phyloP scores from a whole-genome alignment of 1,140 invertebrate genomes.

The Agrilus planipennis region DNA sequence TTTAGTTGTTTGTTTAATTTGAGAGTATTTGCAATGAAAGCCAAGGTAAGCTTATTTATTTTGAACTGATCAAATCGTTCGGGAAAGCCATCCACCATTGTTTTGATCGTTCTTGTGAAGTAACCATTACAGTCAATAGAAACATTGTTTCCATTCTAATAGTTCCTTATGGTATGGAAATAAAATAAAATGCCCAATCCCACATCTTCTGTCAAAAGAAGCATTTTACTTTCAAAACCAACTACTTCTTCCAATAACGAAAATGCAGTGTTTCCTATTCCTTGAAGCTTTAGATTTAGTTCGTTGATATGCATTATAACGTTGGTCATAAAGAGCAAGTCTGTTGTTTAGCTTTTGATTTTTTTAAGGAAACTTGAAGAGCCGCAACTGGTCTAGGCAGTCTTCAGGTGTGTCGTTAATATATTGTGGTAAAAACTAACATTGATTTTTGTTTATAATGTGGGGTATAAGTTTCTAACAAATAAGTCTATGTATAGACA shows the following conservation, averaged over 20 bases:
- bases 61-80: slow-evolving; percentile 14
- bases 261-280: slow-evolving; percentile 21
- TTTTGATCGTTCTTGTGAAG: slow-evolving; percentile 2
- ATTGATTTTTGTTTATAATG: too few relatives aligned
- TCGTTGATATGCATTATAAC: slow-evolving; percentile 24
- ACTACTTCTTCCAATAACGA: slow-evolving; percentile 15
- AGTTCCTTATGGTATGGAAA: slow-evolving; percentile 12
- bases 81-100: slow-evolving; percentile 5
- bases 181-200: slow-evolving; percentile 12
- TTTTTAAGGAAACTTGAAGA: too few relatives aligned
- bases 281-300: slow-evolving; percentile 26
- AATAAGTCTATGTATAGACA: too few relatives aligned
- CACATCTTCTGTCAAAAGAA: slow-evolving; percentile 15
- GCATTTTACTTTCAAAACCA: slow-evolving; percentile 26
- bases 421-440: too few relatives aligned
- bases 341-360: neutral
- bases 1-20: slow-evolving; percentile 20
- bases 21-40: slow-evolving; percentile 21
- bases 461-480: too few relatives aligned
- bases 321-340: slow-evolving; percentile 20
- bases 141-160: slow-evolving; percentile 14
- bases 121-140: slow-evolving; percentile 2
- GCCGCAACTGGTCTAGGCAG: neutral
- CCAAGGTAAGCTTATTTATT: slow-evolving; percentile 16
- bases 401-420: too few relatives aligned